These are phyloP conservation scores for Chymomyza procnemis DNA, from an alignment of 2,888 invertebrate species.

Conservation along the genomic window DNA sequence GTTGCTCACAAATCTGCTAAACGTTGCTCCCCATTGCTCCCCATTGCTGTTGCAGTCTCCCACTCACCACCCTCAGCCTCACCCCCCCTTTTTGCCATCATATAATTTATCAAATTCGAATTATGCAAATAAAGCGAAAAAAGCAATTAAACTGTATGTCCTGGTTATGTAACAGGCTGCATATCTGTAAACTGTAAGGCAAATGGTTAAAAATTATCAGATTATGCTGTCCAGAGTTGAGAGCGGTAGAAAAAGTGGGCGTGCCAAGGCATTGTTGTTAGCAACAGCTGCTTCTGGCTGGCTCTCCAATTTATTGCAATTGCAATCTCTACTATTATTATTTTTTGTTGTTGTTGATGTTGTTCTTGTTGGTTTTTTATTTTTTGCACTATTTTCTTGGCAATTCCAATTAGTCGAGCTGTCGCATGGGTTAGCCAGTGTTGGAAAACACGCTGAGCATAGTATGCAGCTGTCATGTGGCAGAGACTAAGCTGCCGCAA, in stretches of 20 bases:
- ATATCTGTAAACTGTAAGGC: slow-evolving; percentile 1
- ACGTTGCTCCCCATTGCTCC: too few relatives aligned
- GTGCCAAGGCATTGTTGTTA: neutral
- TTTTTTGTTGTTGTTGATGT: too few relatives aligned
- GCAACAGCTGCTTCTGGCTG: neutral
- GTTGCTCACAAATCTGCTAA: neutral
- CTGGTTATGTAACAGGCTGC: slow-evolving; percentile 17
- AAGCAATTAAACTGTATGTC: slow-evolving; percentile 65
- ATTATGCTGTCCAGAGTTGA: slow-evolving; percentile 17
- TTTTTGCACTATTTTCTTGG: slow-evolving; percentile 19
- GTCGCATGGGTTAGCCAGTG: slow-evolving; percentile 33
- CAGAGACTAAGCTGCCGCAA: neutral
- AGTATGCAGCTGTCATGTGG: slow-evolving; percentile 33
- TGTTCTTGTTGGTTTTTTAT: too few relatives aligned
- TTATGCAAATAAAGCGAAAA: slow-evolving; percentile 67
- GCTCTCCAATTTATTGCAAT: neutral
- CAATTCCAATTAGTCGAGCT: slow-evolving; percentile 55
- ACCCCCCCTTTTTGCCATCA: neutral
- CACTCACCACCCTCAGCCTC: too few relatives aligned
- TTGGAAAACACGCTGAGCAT: slow-evolving; percentile 31
- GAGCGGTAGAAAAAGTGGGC: neutral
- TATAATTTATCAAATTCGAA: slow-evolving; percentile 58
- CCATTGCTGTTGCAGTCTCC: too few relatives aligned
- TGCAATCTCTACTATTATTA: slow-evolving; percentile 19
- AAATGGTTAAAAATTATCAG: slow-evolving; percentile 46